Conservation (phyloP, 2,797 vertebrate genomes). For the Darevskia mixta region DNA sequence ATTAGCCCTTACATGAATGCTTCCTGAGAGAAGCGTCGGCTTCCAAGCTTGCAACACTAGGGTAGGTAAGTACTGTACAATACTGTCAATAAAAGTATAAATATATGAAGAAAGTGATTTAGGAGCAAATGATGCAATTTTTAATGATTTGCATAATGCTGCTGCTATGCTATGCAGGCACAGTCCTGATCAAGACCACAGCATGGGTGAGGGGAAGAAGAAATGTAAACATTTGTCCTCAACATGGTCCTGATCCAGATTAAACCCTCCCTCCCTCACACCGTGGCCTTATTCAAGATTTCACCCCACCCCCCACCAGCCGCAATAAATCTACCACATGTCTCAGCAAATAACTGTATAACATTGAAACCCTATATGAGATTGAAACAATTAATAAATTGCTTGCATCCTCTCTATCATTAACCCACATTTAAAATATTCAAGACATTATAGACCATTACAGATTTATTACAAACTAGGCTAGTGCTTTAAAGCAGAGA, state of each 20-base stretch:
- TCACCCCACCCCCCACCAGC: neutral
- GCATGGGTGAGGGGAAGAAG: no score
- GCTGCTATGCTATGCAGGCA: neutral
- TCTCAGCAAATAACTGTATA: neutral
- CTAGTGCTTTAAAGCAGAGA: conserved; percentile 35
- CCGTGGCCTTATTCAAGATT: neutral
- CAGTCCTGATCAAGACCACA: no score
- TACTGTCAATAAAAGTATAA: neutral
- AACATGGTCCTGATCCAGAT: neutral
- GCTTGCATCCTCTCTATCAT: conserved; percentile 40
- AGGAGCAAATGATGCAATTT: neutral
- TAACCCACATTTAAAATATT: conserved; percentile 27
- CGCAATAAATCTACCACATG: no score
- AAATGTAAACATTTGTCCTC: neutral
- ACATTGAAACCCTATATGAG: conserved; percentile 9
- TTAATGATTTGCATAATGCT: neutral
- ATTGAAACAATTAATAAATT: neutral
- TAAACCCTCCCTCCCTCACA: neutral
- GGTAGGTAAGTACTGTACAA: no score
- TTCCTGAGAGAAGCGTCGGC: no score
- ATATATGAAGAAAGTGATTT: conserved; percentile 18
- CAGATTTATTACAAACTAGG: conserved; percentile 28
- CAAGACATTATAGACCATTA: conserved; percentile 21
- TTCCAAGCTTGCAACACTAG: no score
- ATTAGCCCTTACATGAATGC: no score